Conservation (phyloP, 2,113 vertebrate species). For the Rhineura floridana region DNA sequence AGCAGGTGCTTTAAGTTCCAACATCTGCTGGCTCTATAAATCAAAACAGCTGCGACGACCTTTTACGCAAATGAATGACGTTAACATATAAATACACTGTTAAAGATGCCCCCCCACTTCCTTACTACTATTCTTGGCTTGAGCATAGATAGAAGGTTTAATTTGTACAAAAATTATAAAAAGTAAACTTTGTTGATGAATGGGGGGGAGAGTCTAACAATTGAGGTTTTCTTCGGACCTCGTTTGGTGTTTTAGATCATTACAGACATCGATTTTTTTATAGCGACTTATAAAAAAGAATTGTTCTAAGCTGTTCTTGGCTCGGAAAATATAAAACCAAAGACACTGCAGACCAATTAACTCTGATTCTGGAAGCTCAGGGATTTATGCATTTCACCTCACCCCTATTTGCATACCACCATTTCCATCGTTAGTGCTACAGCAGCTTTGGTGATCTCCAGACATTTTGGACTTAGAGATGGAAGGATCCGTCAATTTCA, state of each 20-base stretch:
- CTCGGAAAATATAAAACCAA: background rate
- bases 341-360: too few relatives aligned
- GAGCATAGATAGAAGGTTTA: conserved; percentile 24
- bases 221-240: background rate
- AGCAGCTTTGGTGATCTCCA: too few relatives aligned
- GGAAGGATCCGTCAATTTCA: too few relatives aligned
- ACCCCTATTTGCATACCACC: background rate
- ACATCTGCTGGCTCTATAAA: conserved; percentile 83
- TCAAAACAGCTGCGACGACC: conserved; percentile 72
- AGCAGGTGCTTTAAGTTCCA: conserved; percentile 77
- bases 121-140: conserved; percentile 65
- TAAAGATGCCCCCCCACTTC: conserved; percentile 8
- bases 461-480: too few relatives aligned
- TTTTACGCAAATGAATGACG: conserved; percentile 70
- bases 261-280: background rate
- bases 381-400: background rate
- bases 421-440: too few relatives aligned
- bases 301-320: background rate
- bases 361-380: background rate
- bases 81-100: conserved; percentile 70
- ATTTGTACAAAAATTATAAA: background rate
- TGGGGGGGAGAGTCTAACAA: conserved; percentile 1
- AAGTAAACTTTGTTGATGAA: conserved; percentile 11
- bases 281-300: background rate
- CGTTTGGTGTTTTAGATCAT: background rate